Percentiles rank a stretch among this genome's conserved stretches.
Evolutionary conservation across 2,888 invertebrate genomes (phyloP).

Genomic region (Oscheius sp.): DNA sequence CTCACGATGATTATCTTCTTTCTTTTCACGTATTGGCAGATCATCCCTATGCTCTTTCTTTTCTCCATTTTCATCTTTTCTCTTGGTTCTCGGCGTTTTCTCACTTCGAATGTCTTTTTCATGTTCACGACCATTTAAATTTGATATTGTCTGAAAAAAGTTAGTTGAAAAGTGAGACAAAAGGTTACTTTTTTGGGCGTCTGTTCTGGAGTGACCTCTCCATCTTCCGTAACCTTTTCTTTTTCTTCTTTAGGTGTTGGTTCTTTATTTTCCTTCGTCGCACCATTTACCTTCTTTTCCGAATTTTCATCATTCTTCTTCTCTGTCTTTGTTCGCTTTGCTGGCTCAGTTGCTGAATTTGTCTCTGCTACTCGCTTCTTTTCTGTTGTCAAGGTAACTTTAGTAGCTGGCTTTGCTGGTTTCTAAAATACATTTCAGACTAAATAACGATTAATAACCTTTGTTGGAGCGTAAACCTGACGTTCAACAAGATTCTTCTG

Average conservation of each 20-base stretch:
- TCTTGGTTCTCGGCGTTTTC: conserved; percentile 15
- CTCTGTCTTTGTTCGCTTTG: background rate
- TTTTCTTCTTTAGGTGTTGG: conserved; percentile 16
- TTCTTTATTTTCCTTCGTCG: background rate
- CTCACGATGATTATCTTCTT: background rate
- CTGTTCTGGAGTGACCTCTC: conserved; percentile 12
- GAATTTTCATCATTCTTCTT: background rate
- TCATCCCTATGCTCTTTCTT: background rate
- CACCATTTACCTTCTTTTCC: conserved; percentile 2
- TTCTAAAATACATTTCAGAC: background rate
- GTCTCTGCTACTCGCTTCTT: conserved; percentile 1
- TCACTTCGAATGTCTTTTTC: background rate
- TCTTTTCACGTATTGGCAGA: conserved; percentile 13
- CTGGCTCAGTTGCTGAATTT: background rate
- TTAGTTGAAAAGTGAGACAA: background rate
- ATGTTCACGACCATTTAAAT: background rate
- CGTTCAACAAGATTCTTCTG: conserved; percentile 34
- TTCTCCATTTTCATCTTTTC: conserved; percentile 2
- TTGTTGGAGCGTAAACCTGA: background rate
- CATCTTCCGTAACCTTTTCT: conserved; percentile 5
- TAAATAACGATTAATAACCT: background rate
- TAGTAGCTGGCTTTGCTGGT: background rate
- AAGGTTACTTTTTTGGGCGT: conserved; percentile 1
- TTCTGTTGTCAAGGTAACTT: background rate
- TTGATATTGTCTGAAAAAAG: background rate